Evolutionary conservation across 1,140 invertebrate genomes (phyloP).

Genomic region (Aphis craccivora): DNA sequence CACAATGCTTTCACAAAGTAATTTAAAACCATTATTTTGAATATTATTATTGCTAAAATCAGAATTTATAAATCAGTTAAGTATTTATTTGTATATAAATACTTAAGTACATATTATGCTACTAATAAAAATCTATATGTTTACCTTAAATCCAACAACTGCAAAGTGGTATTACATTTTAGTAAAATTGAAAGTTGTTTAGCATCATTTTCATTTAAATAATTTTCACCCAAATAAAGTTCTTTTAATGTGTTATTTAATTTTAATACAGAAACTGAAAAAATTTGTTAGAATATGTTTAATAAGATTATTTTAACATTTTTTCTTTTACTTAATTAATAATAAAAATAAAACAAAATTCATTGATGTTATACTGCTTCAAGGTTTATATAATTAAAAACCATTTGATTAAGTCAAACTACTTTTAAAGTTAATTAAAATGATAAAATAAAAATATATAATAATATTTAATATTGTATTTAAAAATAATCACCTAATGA

Average conservation of each 20-base stretch:
- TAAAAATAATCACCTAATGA: constrained; percentile 70
- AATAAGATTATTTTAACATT: neutral
- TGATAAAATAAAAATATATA: constrained; percentile 19
- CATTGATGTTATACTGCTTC: neutral
- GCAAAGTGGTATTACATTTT: constrained; percentile 73
- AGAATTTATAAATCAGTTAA: constrained; percentile 49
- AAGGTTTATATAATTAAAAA: neutral
- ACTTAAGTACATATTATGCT: neutral
- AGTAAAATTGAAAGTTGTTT: constrained; percentile 78
- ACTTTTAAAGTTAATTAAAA: constrained; percentile 25
- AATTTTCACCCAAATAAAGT: constrained; percentile 84
- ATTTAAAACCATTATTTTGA: constrained; percentile 75
- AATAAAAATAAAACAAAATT: neutral
- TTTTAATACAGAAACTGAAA: constrained; percentile 78
- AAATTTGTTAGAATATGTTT: neutral
- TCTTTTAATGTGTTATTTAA: constrained; percentile 81
- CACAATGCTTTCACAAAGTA: constrained; percentile 76
- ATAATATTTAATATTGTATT: neutral
- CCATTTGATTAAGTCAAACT: neutral
- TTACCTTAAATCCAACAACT: constrained; percentile 79
- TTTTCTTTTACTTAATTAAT: neutral
- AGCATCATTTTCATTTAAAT: constrained; percentile 77
- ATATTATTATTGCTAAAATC: constrained; percentile 75
- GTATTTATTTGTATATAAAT: neutral
- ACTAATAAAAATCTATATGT: constrained; percentile 12